A percentile compares a stretch with the other conserved stretches of the same genome.
Conservation (phyloP, 1,140 invertebrate species). For the Phthorimaea operculella region DNA sequence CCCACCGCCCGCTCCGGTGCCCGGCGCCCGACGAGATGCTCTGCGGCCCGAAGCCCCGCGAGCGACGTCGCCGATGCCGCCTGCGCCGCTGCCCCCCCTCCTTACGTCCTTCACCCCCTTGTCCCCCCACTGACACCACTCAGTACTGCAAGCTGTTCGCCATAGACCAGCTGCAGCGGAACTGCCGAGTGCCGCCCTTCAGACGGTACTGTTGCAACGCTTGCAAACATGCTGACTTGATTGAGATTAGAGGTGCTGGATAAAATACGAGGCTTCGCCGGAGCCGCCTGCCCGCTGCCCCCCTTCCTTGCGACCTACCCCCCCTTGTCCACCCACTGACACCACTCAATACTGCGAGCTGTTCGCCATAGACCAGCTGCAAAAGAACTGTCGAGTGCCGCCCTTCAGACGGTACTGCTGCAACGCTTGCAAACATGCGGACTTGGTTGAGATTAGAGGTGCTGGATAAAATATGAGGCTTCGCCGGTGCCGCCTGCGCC, state of each 20-base stretch:
- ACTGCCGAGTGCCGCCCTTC: constrained; percentile 69
- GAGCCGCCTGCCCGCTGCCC: constrained; percentile 39
- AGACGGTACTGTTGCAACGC: constrained; percentile 69
- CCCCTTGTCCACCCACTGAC: constrained; percentile 32
- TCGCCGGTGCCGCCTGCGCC: constrained; percentile 40
- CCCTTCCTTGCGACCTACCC: constrained; percentile 8
- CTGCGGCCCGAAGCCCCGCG: constrained; percentile 64
- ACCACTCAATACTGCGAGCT: constrained; percentile 49
- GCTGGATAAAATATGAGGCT: background rate
- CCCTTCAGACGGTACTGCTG: constrained; percentile 70
- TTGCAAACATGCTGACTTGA: constrained; percentile 36
- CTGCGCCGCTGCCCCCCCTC: constrained; percentile 30
- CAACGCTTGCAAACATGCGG: constrained; percentile 53
- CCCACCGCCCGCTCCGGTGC: constrained; percentile 74
- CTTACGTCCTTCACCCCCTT: constrained; percentile 15
- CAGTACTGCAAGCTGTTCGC: constrained; percentile 55
- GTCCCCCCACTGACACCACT: constrained; percentile 32
- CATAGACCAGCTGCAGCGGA: constrained; percentile 56
- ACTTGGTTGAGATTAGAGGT: constrained; percentile 9
- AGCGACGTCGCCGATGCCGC: constrained; percentile 44
- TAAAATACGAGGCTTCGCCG: constrained; percentile 21
- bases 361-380: constrained; percentile 52
- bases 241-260: constrained; percentile 4
- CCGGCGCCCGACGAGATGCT: constrained; percentile 61
- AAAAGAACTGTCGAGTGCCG: constrained; percentile 67